Conservation (phyloP, 2,888 invertebrate species). For the Ormia ochracea region DNA sequence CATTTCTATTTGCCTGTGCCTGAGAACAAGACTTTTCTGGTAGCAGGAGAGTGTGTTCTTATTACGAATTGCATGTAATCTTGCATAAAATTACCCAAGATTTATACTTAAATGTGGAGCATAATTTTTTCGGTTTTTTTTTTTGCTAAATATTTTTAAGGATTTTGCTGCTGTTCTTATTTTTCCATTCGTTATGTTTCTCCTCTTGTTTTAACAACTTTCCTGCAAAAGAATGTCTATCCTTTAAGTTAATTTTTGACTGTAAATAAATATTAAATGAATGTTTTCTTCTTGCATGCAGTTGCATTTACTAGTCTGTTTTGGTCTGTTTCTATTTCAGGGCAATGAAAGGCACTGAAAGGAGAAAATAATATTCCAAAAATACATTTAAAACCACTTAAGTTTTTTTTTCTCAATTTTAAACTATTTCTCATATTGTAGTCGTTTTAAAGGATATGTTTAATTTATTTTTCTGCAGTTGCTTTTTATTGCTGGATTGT, state of each 20-base stretch:
- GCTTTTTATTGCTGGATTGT: background rate
- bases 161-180: slow-evolving; percentile 26
- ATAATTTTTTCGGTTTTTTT: no score
- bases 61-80: slow-evolving; percentile 52
- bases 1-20: background rate
- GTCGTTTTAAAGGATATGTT: background rate
- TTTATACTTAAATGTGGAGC: slow-evolving; percentile 43
- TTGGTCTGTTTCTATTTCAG: slow-evolving; percentile 2
- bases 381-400: background rate
- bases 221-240: slow-evolving; percentile 1
- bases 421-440: background rate
- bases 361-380: background rate
- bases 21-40: background rate
- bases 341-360: background rate
- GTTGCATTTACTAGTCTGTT: slow-evolving; percentile 1
- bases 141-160: slow-evolving; percentile 38
- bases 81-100: slow-evolving; percentile 57
- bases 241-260: slow-evolving; percentile 10
- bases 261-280: background rate
- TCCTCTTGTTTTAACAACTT: background rate
- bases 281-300: background rate
- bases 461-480: background rate
- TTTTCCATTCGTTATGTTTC: background rate
- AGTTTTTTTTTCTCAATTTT: background rate
- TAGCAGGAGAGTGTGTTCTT: background rate